phyloP scores from a whole-genome alignment of 2,888 invertebrate species.

The Pristionchus arcanus region DNA sequence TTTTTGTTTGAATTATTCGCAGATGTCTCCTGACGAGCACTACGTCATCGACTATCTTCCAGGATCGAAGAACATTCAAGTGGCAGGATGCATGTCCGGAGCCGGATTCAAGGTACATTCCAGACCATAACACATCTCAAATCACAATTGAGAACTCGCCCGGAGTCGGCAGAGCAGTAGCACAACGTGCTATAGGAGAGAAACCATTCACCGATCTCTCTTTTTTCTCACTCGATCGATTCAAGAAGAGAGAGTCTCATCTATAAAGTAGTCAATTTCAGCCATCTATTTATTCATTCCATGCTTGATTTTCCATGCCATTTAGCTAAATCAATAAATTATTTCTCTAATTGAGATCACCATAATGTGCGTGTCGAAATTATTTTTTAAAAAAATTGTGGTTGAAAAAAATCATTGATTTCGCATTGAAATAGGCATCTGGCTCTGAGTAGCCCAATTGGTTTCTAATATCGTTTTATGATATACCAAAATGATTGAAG shows the following conservation, averaged over 20 bases:
- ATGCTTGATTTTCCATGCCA: background rate
- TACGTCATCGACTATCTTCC: constrained; percentile 47
- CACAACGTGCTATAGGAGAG: constrained; percentile 34
- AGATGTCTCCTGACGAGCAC: constrained; percentile 51
- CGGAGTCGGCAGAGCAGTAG: background rate
- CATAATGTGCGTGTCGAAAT: background rate
- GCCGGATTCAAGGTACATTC: constrained; percentile 48
- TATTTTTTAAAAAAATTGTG: too few relatives aligned
- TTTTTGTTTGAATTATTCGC: background rate
- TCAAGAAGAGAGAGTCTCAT: constrained; percentile 17
- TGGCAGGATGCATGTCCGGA: constrained; percentile 47
- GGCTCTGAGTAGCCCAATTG: too few relatives aligned
- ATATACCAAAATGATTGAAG: too few relatives aligned
- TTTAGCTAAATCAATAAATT: background rate
- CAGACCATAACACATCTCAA: background rate
- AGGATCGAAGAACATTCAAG: constrained; percentile 46
- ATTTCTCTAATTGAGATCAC: background rate
- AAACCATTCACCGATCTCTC: constrained; percentile 36
- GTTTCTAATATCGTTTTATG: too few relatives aligned
- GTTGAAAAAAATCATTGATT: too few relatives aligned
- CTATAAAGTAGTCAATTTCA: background rate
- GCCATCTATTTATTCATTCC: background rate
- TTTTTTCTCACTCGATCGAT: constrained; percentile 27
- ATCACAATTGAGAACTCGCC: constrained; percentile 12
- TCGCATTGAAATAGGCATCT: too few relatives aligned